A percentile compares a stretch with the other conserved stretches of the same genome.
These are phyloP conservation scores for Mormyrops attenuatus DNA, from an alignment of 2,797 vertebrate genomes.

Conservation along the genomic window DNA sequence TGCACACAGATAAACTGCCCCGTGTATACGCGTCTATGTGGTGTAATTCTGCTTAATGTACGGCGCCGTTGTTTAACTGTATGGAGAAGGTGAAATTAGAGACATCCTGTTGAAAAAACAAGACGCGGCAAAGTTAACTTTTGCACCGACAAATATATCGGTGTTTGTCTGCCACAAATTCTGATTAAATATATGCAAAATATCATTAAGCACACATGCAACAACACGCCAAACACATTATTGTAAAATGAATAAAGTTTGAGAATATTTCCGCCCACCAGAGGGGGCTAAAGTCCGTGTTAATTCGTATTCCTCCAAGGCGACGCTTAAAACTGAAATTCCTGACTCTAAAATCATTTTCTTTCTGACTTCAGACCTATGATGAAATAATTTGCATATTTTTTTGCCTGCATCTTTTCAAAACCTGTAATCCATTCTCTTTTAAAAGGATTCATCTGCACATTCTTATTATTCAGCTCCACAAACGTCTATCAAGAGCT, in stretches of 20 bases:
- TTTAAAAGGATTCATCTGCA: not conserved
- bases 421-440: not conserved
- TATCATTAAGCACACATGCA: not conserved
- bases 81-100: not conserved
- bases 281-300: not conserved
- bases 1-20: not conserved
- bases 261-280: not conserved
- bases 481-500: not conserved
- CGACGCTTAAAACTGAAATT: not conserved
- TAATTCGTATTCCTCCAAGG: not conserved
- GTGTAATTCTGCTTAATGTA: not conserved
- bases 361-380: not conserved
- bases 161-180: not conserved
- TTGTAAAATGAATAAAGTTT: not conserved
- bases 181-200: not conserved
- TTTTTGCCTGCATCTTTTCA: not conserved
- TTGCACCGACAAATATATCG: not conserved
- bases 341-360: not conserved
- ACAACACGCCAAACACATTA: not conserved
- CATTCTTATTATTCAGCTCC: not conserved
- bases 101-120: not conserved
- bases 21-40: not conserved
- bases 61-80: not conserved
- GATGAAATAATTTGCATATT: not conserved
- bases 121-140: not conserved